A percentile compares a stretch with the other conserved stretches of the same genome.
Conservation (phyloP, 2,888 invertebrate species). For the Sycophila texana region DNA sequence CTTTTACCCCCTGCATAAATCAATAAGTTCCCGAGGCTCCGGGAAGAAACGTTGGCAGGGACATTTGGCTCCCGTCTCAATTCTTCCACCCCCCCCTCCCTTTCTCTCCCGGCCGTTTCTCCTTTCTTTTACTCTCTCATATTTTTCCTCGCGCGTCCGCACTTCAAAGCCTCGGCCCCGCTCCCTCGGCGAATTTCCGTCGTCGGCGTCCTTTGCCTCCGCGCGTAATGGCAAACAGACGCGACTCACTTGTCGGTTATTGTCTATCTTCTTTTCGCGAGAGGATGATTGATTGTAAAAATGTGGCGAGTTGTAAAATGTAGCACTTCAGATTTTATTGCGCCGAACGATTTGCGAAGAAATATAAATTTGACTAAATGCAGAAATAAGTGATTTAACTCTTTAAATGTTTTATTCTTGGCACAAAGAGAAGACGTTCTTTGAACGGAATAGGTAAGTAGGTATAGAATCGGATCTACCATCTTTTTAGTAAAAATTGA, state of each 20-base stretch:
- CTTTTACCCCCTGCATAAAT: constrained; percentile 45
- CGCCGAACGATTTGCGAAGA: too few species aligned
- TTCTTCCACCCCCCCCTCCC: constrained; percentile 45
- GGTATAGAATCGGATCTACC: too few species aligned
- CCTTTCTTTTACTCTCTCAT: constrained; percentile 4
- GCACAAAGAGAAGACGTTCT: too few species aligned
- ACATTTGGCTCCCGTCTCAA: constrained; percentile 49
- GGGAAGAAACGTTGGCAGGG: constrained; percentile 43
- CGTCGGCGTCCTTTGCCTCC: constrained; percentile 28
- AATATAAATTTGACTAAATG: too few species aligned
- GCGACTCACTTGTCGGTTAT: constrained; percentile 1
- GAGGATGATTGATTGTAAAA: constrained; percentile 45
- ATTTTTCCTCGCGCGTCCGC: background rate
- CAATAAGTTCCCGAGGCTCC: constrained; percentile 32
- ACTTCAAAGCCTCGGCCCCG: constrained; percentile 35
- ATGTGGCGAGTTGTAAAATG: too few species aligned
- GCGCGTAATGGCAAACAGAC: constrained; percentile 22
- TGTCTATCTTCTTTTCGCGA: constrained; percentile 53
- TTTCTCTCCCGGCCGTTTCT: background rate
- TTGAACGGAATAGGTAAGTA: too few species aligned
- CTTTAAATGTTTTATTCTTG: too few species aligned
- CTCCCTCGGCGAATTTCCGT: constrained; percentile 26
- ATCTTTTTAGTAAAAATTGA: too few species aligned
- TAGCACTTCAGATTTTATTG: too few species aligned
- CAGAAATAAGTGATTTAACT: too few species aligned